A percentile compares a stretch with the other conserved stretches of the same genome.
Evolutionary conservation across 2,797 vertebrate species (phyloP).

Genomic region (Coluber constrictor): DNA sequence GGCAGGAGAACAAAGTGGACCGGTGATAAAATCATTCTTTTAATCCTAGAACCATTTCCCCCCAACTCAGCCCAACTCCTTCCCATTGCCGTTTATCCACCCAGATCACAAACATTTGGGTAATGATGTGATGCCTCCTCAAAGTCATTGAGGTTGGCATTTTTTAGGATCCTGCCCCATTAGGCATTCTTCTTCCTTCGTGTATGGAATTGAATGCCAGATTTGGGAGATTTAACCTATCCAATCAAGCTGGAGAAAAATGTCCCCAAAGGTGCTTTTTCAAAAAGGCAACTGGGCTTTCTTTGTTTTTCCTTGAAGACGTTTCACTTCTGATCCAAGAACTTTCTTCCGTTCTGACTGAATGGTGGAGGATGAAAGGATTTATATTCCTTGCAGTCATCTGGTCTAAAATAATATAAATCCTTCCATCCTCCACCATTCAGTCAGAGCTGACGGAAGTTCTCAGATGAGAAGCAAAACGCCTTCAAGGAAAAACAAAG

Average conservation of each 20-base stretch:
- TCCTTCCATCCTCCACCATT: too few relatives aligned
- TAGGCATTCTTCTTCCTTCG: background rate
- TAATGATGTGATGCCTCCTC: background rate
- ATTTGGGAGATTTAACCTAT: background rate
- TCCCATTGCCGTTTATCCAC: constrained; percentile 9
- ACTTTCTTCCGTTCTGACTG: background rate
- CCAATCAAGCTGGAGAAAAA: background rate
- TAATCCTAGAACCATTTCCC: constrained; percentile 42
- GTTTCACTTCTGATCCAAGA: background rate
- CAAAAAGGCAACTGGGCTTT: background rate
- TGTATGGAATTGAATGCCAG: background rate
- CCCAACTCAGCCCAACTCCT: background rate
- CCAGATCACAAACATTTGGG: background rate
- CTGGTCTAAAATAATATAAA: background rate
- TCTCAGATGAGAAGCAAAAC: too few relatives aligned
- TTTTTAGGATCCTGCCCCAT: background rate
- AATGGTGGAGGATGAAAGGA: background rate
- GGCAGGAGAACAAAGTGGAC: constrained; percentile 31
- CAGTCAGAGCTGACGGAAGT: too few relatives aligned
- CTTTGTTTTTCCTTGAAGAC: background rate
- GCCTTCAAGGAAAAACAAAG: too few relatives aligned
- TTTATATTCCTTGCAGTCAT: background rate
- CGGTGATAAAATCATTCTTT: constrained; percentile 48
- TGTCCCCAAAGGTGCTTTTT: background rate
- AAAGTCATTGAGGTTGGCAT: background rate